phyloP scores from a whole-genome alignment of 2,797 vertebrate genomes.

The Schizopygopsis malacanthus region DNA sequence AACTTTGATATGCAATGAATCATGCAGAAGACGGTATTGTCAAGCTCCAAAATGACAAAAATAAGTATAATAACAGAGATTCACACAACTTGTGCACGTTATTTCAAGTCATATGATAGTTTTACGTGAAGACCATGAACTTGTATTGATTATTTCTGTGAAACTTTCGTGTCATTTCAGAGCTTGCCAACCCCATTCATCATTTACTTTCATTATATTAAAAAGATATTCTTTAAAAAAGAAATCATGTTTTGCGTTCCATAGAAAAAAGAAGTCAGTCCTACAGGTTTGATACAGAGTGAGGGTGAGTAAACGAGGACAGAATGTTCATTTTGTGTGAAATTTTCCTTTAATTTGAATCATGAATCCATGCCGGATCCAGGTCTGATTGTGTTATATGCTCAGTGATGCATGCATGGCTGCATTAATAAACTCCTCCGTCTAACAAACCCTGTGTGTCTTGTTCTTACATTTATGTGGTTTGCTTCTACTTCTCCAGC shows the following conservation, averaged over 20 bases:
- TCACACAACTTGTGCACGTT: background rate
- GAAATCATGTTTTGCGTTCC: background rate
- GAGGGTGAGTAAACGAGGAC: background rate
- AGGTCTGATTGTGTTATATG: conserved; percentile 38
- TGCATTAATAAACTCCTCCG: conserved; percentile 44
- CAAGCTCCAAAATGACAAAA: background rate
- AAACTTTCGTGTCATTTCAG: background rate
- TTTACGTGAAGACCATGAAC: background rate
- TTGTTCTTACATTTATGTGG: conserved; percentile 41
- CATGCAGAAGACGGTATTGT: background rate
- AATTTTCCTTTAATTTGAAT: conserved; percentile 1
- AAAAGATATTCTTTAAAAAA: background rate
- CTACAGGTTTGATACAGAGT: background rate
- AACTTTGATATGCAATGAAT: conserved; percentile 23
- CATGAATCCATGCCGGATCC: conserved; percentile 14
- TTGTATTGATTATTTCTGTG: background rate
- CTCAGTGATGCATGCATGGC: conserved; percentile 42
- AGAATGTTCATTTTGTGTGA: background rate
- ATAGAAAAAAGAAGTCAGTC: background rate
- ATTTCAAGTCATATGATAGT: background rate
- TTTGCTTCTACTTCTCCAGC: conserved; percentile 44
- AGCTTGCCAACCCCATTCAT: background rate
- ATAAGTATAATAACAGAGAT: background rate
- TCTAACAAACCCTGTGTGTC: conserved; percentile 27
- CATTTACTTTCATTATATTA: background rate